A percentile compares a stretch with the other conserved stretches of the same genome.
Evolutionary conservation across 1,140 invertebrate genomes (phyloP).

Genomic region (Drosophila pandora): DNA sequence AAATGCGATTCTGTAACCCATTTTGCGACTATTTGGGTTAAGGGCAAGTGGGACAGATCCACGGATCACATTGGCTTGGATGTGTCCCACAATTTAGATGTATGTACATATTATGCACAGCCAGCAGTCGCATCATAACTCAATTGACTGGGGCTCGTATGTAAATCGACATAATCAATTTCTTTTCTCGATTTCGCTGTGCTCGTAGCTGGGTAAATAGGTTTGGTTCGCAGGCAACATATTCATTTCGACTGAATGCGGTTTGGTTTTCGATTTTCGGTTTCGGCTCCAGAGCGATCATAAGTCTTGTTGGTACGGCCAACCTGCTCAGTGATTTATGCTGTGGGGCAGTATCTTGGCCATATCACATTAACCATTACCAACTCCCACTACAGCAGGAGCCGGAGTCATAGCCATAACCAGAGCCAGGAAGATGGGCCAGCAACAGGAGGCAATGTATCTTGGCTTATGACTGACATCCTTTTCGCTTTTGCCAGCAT

Average conservation of each 20-base stretch:
- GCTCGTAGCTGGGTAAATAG: constrained; percentile 46
- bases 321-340: constrained; percentile 71
- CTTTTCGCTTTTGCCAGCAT: constrained; percentile 77
- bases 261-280: constrained; percentile 11
- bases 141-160: constrained; percentile 69
- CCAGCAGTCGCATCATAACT: constrained; percentile 32
- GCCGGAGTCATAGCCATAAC: constrained; percentile 8
- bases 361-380: constrained; percentile 78
- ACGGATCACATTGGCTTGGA: not conserved
- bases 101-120: not conserved
- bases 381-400: constrained; percentile 58
- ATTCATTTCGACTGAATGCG: constrained; percentile 60
- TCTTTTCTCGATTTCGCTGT: constrained; percentile 56
- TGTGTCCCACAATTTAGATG: constrained; percentile 10
- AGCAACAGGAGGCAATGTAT: constrained; percentile 61
- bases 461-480: constrained; percentile 79
- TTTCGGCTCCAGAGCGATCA: constrained; percentile 20
- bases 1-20: constrained; percentile 50
- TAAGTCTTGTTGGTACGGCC: constrained; percentile 48
- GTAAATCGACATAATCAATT: constrained; percentile 80
- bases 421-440: constrained; percentile 32
- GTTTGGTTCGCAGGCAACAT: constrained; percentile 50
- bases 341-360: constrained; percentile 64
- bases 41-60: constrained; percentile 49
- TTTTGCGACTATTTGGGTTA: constrained; percentile 55